phyloP scores from a whole-genome alignment of 2,113 vertebrate genomes.

The Hystrix brachyura region DNA sequence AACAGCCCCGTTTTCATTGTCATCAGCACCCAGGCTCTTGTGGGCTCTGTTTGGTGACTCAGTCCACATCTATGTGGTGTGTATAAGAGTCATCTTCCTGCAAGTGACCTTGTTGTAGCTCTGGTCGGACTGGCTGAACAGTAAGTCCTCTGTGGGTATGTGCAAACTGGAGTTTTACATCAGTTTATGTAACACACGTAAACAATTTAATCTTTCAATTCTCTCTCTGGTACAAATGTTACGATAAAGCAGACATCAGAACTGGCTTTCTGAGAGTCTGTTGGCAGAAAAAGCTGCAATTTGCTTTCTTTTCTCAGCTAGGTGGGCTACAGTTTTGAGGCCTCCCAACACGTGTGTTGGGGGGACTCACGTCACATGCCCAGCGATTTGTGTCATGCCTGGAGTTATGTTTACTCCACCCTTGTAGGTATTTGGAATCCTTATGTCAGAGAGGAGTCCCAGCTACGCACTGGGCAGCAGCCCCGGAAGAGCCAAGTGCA shows the following conservation, averaged over 20 bases:
- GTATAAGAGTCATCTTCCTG: slow-evolving; percentile 34
- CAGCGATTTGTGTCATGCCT: slow-evolving; percentile 74
- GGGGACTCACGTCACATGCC: slow-evolving; percentile 74
- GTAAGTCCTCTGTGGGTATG: slow-evolving; percentile 52
- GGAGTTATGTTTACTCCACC: slow-evolving; percentile 76
- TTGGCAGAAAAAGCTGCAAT: slow-evolving; percentile 59
- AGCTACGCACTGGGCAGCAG: slow-evolving; percentile 15
- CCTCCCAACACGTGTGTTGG: slow-evolving; percentile 39
- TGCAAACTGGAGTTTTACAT: slow-evolving; percentile 64
- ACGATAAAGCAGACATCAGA: slow-evolving; percentile 75
- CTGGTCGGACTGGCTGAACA: slow-evolving; percentile 8
- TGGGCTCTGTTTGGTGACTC: neutral
- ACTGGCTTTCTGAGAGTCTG: slow-evolving; percentile 49
- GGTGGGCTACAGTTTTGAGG: slow-evolving; percentile 22
- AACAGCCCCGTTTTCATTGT: neutral
- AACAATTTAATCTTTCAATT: slow-evolving; percentile 81
- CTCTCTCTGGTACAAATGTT: slow-evolving; percentile 70
- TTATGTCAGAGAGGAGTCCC: slow-evolving; percentile 73
- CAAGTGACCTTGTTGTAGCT: slow-evolving; percentile 39
- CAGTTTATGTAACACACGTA: slow-evolving; percentile 76
- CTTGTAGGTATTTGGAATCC: slow-evolving; percentile 65
- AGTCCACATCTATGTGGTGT: neutral
- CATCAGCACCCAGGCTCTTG: neutral
- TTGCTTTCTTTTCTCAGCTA: slow-evolving; percentile 48
- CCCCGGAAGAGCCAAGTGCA: slow-evolving; percentile 30